These are phyloP conservation scores for Anomalospiza imberbis DNA, from an alignment of 2,797 vertebrate species.

Conservation along the genomic window DNA sequence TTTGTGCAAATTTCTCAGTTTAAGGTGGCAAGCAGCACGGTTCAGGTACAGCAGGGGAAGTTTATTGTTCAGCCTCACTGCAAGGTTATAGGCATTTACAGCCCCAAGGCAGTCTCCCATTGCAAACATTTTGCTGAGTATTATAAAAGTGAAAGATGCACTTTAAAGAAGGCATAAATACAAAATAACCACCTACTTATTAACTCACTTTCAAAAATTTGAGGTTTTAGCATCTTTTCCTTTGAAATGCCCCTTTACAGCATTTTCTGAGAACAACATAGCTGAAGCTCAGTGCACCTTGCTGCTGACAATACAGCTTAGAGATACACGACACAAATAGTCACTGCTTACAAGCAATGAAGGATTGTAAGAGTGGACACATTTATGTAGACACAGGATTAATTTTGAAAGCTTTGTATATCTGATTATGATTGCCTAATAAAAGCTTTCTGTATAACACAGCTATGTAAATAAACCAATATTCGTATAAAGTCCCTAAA, in stretches of 20 bases:
- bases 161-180: not conserved
- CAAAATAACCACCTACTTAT: not conserved
- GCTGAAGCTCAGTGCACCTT: not conserved
- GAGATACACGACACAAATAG: not conserved
- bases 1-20: conserved; percentile 91
- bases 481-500: not conserved
- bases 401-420: not conserved
- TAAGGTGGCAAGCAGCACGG: conserved; percentile 92
- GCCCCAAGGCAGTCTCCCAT: conserved; percentile 85
- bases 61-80: conserved; percentile 81
- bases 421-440: not conserved
- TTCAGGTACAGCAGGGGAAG: conserved; percentile 87
- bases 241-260: not conserved
- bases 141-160: conserved; percentile 2
- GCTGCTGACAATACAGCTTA: not conserved
- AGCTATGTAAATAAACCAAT: not conserved
- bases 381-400: not conserved
- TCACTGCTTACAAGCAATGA: not conserved
- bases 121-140: conserved; percentile 84
- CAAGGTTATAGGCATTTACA: conserved; percentile 86
- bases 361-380: not conserved
- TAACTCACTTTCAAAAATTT: not conserved
- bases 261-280: not conserved
- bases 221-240: not conserved
- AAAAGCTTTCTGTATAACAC: not conserved